Percentiles rank a stretch among this genome's conserved stretches.
Conservation (phyloP, 2,888 invertebrate genomes). For the Leptinotarsa peninsularis region DNA sequence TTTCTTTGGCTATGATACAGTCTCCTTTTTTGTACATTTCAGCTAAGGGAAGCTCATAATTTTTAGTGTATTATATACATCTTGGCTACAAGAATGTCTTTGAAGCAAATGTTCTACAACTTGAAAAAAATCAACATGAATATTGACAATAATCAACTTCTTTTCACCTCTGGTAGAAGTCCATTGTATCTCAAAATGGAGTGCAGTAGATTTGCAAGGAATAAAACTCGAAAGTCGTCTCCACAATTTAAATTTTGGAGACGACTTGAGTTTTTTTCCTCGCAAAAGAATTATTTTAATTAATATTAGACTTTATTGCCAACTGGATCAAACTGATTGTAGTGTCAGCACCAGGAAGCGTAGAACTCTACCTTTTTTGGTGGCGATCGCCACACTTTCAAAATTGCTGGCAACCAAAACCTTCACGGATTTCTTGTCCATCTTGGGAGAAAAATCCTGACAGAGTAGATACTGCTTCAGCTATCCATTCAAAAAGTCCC, state of each 20-base stretch:
- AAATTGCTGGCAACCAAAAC: conserved; percentile 95
- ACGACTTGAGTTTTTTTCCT: too few species aligned
- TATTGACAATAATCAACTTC: too few species aligned
- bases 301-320: conserved; percentile 79
- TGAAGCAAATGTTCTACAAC: conserved; percentile 83
- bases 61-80: conserved; percentile 98
- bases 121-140: not conserved
- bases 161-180: not conserved
- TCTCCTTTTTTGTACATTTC: conserved; percentile 94
- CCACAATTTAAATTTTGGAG: too few species aligned
- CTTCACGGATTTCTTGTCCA: conserved; percentile 94
- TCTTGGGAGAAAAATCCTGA: conserved; percentile 92
- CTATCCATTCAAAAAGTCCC: conserved; percentile 90
- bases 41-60: conserved; percentile 95
- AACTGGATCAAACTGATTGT: conserved; percentile 96
- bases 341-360: conserved; percentile 99
- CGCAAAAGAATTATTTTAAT: not conserved
- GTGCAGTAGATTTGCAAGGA: too few species aligned
- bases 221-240: too few species aligned
- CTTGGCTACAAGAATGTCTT: conserved; percentile 92
- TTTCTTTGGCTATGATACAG: conserved; percentile 81
- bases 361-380: conserved; percentile 97
- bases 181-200: too few species aligned
- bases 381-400: conserved; percentile 89
- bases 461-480: conserved; percentile 95